These are phyloP conservation scores for Ditylenchus dipsaci DNA, from an alignment of 1,140 invertebrate species.

Conservation along the genomic window DNA sequence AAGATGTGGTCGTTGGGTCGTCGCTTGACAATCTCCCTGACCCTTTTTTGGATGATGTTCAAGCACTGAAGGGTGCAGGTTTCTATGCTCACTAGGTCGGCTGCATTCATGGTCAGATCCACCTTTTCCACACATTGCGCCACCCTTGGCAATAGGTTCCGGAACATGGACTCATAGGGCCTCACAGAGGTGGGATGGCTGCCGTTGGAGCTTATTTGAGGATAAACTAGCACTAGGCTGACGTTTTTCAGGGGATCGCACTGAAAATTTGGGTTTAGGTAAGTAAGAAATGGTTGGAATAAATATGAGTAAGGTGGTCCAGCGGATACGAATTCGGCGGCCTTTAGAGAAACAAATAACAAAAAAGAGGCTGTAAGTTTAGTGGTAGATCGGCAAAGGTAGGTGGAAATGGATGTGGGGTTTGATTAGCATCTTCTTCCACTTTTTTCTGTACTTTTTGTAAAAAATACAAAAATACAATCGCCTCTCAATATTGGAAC, in stretches of 20 bases:
- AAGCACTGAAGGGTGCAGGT: constrained; percentile 23
- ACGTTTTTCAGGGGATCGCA: constrained; percentile 27
- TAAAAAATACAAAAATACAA: too few species aligned
- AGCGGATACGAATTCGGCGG: too few species aligned
- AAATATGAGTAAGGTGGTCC: too few species aligned
- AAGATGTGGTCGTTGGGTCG: constrained; percentile 42
- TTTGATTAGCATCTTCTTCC: too few species aligned
- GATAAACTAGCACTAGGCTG: constrained; percentile 36
- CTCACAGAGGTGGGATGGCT: constrained; percentile 15
- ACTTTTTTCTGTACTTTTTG: too few species aligned
- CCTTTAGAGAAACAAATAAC: too few species aligned
- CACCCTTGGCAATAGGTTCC: constrained; percentile 28
- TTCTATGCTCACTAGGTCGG: constrained; percentile 18
- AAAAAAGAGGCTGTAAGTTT: too few species aligned
- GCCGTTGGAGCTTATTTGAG: constrained; percentile 23
- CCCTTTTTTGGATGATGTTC: constrained; percentile 24
- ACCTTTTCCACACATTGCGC: constrained; percentile 41
- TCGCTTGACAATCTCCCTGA: constrained; percentile 33
- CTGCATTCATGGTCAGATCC: constrained; percentile 31
- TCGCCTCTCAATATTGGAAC: too few species aligned
- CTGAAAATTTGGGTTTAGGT: constrained; percentile 2
- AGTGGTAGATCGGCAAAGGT: too few species aligned
- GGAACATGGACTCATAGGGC: constrained; percentile 2
- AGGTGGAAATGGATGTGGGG: too few species aligned
- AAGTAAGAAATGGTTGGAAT: too few species aligned